Evolutionary conservation across 2,888 invertebrate species (phyloP), one percentile per base, ranked within the genome.

Genomic region (Eupeodes luniger): DNA sequence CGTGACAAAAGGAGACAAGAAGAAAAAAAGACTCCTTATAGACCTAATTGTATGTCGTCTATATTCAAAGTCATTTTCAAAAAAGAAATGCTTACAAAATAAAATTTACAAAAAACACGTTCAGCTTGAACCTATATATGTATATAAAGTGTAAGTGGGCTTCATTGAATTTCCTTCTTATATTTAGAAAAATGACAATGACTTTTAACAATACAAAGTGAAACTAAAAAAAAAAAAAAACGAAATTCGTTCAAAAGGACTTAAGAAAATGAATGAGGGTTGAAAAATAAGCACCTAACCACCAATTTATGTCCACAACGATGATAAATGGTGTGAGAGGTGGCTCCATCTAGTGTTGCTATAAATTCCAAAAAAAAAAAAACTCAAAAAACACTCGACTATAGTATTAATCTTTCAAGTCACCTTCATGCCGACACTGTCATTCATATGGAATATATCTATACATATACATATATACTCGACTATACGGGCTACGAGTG

Each of bases 291-390:
- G 61, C 75, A 69, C 72, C 67, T 74, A 85, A 77, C 77, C 75
- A 86, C 69, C 83, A 86, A 86, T 86, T 83, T 84, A 64, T 87
- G 84, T 87, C 72, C 84, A 72, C 49, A 79, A 53, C 61, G 75
- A 87, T 84, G 79, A 87, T 84, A 87, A 87, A 87, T 80, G 76
- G 80, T 64, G 66, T 79, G 61, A 87, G 72, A 84, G 59, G 62
- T 51, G 81, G 77, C 59, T 70, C 85, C 74, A 69, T 62, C 47
- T 2, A 51, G 51, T 70, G 40, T 76, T 76, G 55, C 27, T 47
- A 72, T 47, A 72, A 44, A 66, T 16, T 40, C 2, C n/a, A 62
- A n/a, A 44, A 64, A 44, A 7, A 40, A 62, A 40, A 62, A 36
- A 19, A 27, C 27, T 27, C 27, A 44, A 47, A 16, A 40, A 14